Conservation (phyloP, 2,888 invertebrate species). For the Ischnus inquisitorius region DNA sequence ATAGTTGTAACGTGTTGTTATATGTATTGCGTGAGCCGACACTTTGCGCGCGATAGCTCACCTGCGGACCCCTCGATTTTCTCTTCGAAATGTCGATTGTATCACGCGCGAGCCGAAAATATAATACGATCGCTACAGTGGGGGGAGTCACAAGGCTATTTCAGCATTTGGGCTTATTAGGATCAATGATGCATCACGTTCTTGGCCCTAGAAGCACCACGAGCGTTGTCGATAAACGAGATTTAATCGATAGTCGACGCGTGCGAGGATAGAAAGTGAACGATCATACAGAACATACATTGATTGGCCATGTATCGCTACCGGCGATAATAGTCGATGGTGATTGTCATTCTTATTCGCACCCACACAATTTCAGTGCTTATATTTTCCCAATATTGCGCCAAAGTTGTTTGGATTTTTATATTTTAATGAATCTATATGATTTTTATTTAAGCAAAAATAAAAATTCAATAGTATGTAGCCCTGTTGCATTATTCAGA, state of each 20-base stretch:
- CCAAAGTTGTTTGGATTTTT: too few species aligned
- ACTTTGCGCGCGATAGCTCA: conserved; percentile 31
- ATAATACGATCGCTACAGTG: conserved; percentile 75
- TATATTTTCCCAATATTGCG: too few species aligned
- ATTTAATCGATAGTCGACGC: conserved; percentile 27
- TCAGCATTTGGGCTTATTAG: conserved; percentile 75
- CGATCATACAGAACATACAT: background rate
- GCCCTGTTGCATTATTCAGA: too few species aligned
- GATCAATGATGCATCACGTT: conserved; percentile 81
- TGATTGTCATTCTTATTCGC: too few species aligned
- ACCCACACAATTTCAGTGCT: too few species aligned
- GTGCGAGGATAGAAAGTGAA: conserved; percentile 4
- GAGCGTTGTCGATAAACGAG: conserved; percentile 10
- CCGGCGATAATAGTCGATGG: background rate
- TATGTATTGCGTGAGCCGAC: conserved; percentile 21
- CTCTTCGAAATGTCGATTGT: conserved; percentile 31
- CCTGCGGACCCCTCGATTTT: conserved; percentile 36
- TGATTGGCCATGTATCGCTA: conserved; percentile 2
- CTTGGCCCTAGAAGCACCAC: conserved; percentile 68
- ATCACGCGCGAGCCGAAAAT: conserved; percentile 29
- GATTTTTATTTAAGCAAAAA: too few species aligned
- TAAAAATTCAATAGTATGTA: too few species aligned
- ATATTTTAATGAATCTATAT: too few species aligned
- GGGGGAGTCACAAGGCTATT: conserved; percentile 32
- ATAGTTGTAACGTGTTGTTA: background rate